These are phyloP conservation scores for Enteromius unitaeniatus DNA, from an alignment of 2,797 vertebrate species.

Conservation along the genomic window DNA sequence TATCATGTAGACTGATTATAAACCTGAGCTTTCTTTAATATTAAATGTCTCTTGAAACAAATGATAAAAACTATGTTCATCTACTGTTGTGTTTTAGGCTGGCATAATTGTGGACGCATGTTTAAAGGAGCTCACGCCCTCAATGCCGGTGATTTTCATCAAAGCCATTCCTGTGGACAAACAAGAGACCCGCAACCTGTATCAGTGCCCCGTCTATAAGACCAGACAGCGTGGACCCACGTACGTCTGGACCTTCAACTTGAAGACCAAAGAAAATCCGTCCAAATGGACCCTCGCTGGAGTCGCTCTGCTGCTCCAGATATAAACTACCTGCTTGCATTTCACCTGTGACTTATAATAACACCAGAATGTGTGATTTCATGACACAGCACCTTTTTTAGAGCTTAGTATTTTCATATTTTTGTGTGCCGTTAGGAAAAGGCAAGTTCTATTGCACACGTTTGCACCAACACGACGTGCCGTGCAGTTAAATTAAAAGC, in stretches of 20 bases:
- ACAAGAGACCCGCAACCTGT: constrained; percentile 81
- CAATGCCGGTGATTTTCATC: constrained; percentile 91
- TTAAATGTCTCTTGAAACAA: background rate
- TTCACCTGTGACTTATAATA: background rate
- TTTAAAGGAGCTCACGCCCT: constrained; percentile 87
- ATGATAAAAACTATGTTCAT: background rate
- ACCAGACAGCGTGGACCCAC: constrained; percentile 90
- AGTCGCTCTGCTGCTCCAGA: constrained; percentile 89
- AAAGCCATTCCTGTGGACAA: constrained; percentile 87
- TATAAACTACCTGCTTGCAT: constrained; percentile 64
- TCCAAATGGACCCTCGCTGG: constrained; percentile 94
- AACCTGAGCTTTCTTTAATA: too few species aligned
- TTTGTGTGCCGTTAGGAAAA: background rate
- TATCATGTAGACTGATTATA: background rate
- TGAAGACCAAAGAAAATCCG: constrained; percentile 90
- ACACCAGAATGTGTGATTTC: background rate
- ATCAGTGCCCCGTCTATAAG: constrained; percentile 91
- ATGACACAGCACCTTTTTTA: background rate
- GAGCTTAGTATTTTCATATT: background rate
- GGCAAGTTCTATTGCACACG: background rate
- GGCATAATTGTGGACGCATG: constrained; percentile 87
- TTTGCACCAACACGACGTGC: background rate
- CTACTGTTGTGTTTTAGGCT: constrained; percentile 66
- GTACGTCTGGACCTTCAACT: constrained; percentile 92
- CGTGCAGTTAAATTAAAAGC: constrained; percentile 10